Conservation (phyloP, 92 coral and sea anemone genomes). For the Zoanthus gigantus region DNA sequence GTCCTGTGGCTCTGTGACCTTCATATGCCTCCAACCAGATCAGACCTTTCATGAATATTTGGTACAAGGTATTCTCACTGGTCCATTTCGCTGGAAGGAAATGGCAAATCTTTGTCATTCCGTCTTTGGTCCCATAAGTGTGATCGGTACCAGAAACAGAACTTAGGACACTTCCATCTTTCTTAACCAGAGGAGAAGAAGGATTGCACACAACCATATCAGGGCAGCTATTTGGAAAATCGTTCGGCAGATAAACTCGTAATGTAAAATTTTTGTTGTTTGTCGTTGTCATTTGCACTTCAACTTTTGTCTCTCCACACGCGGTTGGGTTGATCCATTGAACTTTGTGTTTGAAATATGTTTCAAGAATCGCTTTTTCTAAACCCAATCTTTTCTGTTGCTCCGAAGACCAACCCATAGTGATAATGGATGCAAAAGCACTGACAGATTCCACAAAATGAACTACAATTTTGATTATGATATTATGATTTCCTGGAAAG, state of each 20-base stretch:
- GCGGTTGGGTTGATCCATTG: constrained; percentile 69
- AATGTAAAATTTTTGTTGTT: constrained; percentile 32
- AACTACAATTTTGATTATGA: not conserved
- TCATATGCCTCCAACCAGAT: constrained; percentile 63
- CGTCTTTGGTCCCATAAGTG: constrained; percentile 28
- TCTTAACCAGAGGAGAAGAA: not conserved
- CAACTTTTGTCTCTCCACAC: constrained; percentile 26
- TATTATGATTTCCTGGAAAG: not conserved
- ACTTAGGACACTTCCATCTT: not conserved
- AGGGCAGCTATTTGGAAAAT: constrained; percentile 58
- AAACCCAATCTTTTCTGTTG: constrained; percentile 70
- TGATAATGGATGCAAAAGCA: not conserved
- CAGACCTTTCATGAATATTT: constrained; percentile 52
- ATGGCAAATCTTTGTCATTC: constrained; percentile 53
- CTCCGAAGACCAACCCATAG: constrained; percentile 74
- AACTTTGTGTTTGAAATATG: constrained; percentile 55
- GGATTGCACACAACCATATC: constrained; percentile 45
- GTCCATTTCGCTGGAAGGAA: constrained; percentile 35
- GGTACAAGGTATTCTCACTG: constrained; percentile 42
- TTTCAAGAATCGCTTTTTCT: constrained; percentile 64
- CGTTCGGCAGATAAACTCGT: constrained; percentile 39
- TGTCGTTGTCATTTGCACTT: constrained; percentile 37
- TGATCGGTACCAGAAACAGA: not conserved
- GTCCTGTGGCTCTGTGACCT: constrained; percentile 43
- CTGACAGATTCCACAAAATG: no score